Evolutionary conservation across 1,140 invertebrate species (phyloP).

Genomic region (Tribolium madens): DNA sequence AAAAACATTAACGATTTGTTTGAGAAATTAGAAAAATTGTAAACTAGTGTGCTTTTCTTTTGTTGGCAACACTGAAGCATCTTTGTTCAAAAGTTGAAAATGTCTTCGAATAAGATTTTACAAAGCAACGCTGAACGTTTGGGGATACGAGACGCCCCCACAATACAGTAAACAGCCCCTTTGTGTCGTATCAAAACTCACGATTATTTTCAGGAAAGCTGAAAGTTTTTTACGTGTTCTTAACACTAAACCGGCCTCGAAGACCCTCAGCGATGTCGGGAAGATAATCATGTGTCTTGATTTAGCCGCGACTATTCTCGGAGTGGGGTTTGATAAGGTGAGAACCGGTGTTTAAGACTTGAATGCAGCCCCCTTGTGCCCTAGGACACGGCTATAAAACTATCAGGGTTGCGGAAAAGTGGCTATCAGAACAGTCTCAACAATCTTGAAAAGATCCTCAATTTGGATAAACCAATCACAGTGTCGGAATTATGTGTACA

Average conservation of each 20-base stretch:
- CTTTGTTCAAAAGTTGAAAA: neutral
- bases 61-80: neutral
- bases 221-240: slow-evolving; percentile 59
- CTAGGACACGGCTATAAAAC: slow-evolving; percentile 63
- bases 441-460: slow-evolving; percentile 65
- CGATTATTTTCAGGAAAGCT: slow-evolving; percentile 59
- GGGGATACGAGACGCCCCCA: slow-evolving; percentile 48
- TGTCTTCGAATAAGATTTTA: slow-evolving; percentile 42
- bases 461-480: slow-evolving; percentile 63
- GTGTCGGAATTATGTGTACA: slow-evolving; percentile 66
- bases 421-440: slow-evolving; percentile 65
- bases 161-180: slow-evolving; percentile 51
- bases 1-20: too few species aligned
- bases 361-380: slow-evolving; percentile 12
- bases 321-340: slow-evolving; percentile 60
- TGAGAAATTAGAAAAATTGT: neutral
- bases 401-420: slow-evolving; percentile 64
- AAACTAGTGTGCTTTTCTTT: neutral
- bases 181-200: slow-evolving; percentile 2
- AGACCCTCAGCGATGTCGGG: slow-evolving; percentile 57
- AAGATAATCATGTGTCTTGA: slow-evolving; percentile 61
- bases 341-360: neutral
- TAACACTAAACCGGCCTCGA: slow-evolving; percentile 55
- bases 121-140: slow-evolving; percentile 49
- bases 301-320: slow-evolving; percentile 54